phyloP scores from a whole-genome alignment of 2,797 vertebrate species.

The Coccyzus lansbergi region DNA sequence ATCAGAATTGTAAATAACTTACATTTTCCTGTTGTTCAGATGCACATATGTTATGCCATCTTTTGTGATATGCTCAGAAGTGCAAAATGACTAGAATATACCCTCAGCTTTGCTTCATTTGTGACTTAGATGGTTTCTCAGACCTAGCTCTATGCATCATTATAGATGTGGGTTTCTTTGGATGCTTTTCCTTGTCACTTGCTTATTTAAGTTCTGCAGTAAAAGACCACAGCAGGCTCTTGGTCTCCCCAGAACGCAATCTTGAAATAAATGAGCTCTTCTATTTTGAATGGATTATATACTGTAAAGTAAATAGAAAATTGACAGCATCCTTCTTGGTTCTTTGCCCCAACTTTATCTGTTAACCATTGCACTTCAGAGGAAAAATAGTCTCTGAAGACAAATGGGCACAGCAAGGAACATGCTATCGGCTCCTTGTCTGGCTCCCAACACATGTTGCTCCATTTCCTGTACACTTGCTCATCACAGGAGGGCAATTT shows the following conservation, averaged over 20 bases:
- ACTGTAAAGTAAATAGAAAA: background rate
- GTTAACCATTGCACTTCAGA: background rate
- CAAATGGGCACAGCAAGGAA: accelerated
- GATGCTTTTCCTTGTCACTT: background rate
- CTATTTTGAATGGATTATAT: background rate
- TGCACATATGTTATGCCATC: background rate
- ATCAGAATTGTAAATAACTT: background rate
- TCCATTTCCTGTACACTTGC: background rate
- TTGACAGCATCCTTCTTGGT: background rate
- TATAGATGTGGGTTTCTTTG: background rate
- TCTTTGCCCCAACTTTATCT: background rate
- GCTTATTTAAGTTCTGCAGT: background rate
- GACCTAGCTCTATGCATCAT: background rate
- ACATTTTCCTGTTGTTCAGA: background rate
- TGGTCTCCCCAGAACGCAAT: background rate
- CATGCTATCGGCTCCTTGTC: accelerated
- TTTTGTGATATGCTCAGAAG: background rate
- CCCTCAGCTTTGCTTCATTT: background rate
- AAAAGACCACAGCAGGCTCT: background rate
- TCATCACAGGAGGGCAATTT: background rate
- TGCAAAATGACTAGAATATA: background rate
- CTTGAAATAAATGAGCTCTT: background rate
- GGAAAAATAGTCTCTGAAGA: background rate
- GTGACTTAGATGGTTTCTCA: background rate
- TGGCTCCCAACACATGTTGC: background rate